A percentile compares a stretch with the other conserved stretches of the same genome.
phyloP scores from a whole-genome alignment of 1,140 invertebrate species.

The Trachymyrmex cornetzi region DNA sequence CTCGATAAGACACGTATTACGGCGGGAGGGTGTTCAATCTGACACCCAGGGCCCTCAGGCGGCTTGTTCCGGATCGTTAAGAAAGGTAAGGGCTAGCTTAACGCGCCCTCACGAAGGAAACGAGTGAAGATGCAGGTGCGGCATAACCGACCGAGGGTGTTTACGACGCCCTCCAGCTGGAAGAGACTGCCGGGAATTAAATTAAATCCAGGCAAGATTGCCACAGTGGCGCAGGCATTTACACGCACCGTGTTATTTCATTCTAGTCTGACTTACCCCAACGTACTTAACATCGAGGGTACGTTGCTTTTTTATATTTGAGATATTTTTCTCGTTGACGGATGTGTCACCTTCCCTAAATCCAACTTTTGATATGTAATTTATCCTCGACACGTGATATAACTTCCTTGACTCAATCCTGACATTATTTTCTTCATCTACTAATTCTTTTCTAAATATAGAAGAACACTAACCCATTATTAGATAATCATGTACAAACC shows the following conservation, averaged over 20 bases:
- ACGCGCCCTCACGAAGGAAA: conserved; percentile 60
- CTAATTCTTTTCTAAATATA: neutral
- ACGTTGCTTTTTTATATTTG: neutral
- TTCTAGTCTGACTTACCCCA: neutral
- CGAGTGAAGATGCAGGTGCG: conserved; percentile 67
- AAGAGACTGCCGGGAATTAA: conserved; percentile 73
- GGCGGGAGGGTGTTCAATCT: conserved; percentile 18
- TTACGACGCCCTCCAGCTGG: conserved; percentile 71
- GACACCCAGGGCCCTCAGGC: conserved; percentile 23
- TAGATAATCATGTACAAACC: conserved; percentile 21
- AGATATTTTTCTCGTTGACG: neutral
- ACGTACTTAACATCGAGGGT: neutral
- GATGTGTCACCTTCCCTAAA: neutral
- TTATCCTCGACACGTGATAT: neutral
- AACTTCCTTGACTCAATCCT: neutral
- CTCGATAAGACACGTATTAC: neutral
- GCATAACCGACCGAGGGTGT: conserved; percentile 70
- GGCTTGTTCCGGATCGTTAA: conserved; percentile 64
- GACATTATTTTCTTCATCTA: neutral
- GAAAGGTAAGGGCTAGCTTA: conserved; percentile 56
- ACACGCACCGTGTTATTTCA: neutral
- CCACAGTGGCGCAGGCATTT: conserved; percentile 50
- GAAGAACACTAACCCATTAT: neutral
- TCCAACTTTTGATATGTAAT: neutral
- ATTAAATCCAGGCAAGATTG: conserved; percentile 73